phyloP scores from a whole-genome alignment of 2,888 invertebrate species.

The Drosophila pseudotakahashii region DNA sequence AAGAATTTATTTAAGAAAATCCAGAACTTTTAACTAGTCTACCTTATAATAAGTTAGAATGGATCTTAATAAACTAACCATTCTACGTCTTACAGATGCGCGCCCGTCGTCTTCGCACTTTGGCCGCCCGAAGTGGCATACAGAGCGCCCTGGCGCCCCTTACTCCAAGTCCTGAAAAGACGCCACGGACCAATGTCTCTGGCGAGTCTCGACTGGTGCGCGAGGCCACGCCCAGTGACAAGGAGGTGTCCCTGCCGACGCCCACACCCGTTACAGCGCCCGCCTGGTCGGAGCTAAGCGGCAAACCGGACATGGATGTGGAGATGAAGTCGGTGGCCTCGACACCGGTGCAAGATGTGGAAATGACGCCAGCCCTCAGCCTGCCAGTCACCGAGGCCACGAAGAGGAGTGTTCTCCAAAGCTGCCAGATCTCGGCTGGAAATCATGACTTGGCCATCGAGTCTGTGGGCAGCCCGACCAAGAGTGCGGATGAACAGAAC shows the following conservation, averaged over 20 bases:
- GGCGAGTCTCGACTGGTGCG: constrained; percentile 82
- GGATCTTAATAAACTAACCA: not conserved
- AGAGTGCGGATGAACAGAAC: constrained; percentile 83
- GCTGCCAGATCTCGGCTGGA: constrained; percentile 5
- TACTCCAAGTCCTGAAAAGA: constrained; percentile 46
- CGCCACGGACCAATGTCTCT: constrained; percentile 70
- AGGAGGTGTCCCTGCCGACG: constrained; percentile 28
- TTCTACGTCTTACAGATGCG: constrained; percentile 82
- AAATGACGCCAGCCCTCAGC: constrained; percentile 81
- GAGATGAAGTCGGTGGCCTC: constrained; percentile 77
- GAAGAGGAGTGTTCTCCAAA: constrained; percentile 13
- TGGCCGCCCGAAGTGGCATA: constrained; percentile 70
- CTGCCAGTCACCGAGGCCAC: constrained; percentile 18
- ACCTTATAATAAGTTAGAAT: too few species aligned
- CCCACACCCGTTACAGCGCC: constrained; percentile 1
- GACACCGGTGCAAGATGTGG: constrained; percentile 84
- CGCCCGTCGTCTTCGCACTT: constrained; percentile 81
- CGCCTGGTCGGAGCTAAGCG: constrained; percentile 20
- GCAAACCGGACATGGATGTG: constrained; percentile 69
- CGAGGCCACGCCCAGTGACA: constrained; percentile 47
- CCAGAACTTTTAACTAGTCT: too few species aligned
- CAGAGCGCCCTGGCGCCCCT: constrained; percentile 13
- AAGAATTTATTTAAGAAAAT: too few species aligned
- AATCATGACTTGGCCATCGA: constrained; percentile 6
- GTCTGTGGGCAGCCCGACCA: constrained; percentile 14